A percentile compares a stretch with the other conserved stretches of the same genome.
Conservation (phyloP, 2,113 vertebrate genomes). For the Nothoprocta pentlandii region DNA sequence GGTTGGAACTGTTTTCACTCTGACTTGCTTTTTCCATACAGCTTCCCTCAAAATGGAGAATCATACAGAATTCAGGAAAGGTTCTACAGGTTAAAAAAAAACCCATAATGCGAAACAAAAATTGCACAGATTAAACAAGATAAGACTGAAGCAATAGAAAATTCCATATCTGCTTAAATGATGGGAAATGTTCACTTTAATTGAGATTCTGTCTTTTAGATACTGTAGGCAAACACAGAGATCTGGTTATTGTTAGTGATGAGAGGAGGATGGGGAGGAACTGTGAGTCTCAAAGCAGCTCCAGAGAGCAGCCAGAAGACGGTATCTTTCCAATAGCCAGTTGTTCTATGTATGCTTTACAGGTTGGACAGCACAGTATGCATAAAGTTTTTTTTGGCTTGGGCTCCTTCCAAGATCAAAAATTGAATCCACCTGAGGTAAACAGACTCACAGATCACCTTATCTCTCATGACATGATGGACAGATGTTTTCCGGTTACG, state of each 20-base stretch:
- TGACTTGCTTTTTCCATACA: constrained; percentile 24
- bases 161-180: constrained; percentile 7
- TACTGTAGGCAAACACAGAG: neutral
- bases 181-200: constrained; percentile 37
- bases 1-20: neutral
- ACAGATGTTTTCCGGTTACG: constrained; percentile 46
- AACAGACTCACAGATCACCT: constrained; percentile 44
- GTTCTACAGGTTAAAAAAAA: neutral
- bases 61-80: neutral
- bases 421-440: constrained; percentile 66
- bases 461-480: neutral
- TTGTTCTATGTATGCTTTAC: neutral
- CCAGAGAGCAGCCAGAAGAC: constrained; percentile 28
- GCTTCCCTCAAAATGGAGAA: neutral
- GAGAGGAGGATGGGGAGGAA: neutral
- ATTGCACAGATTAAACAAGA: neutral
- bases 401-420: constrained; percentile 47
- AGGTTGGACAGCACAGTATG: constrained; percentile 17
- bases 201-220: constrained; percentile 6
- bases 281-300: neutral
- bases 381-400: neutral
- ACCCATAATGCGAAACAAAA: neutral
- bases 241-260: constrained; percentile 60
- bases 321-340: constrained; percentile 20
- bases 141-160: neutral